A percentile compares a stretch with the other conserved stretches of the same genome.
Conservation (phyloP, 2,888 invertebrate genomes). For the Phymatocera aterrima region DNA sequence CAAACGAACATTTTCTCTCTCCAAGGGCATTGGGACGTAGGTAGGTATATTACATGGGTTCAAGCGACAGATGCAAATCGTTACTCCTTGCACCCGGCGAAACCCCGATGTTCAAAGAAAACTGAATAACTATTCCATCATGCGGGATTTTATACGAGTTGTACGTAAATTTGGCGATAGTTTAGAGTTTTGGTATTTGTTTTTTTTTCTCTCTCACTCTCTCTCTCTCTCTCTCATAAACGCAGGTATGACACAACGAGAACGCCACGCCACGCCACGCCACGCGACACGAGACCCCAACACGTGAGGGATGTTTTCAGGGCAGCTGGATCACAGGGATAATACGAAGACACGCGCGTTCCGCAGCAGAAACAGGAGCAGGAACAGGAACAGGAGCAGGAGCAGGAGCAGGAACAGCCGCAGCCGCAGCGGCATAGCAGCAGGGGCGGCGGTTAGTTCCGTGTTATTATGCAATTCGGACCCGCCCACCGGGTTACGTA, state of each 20-base stretch:
- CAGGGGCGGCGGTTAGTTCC: neutral
- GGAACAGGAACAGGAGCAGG: too few species aligned
- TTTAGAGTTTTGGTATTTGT: too few species aligned
- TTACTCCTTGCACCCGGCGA: neutral
- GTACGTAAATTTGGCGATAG: too few species aligned
- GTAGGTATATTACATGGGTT: neutral
- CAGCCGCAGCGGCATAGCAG: too few species aligned
- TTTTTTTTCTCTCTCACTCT: too few species aligned
- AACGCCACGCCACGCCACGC: neutral
- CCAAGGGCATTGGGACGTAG: neutral
- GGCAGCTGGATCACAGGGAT: neutral
- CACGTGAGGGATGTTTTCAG: neutral
- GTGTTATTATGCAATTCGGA: neutral
- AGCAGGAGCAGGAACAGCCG: too few species aligned
- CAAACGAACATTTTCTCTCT: neutral
- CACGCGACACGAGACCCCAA: neutral
- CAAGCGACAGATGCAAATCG: conserved; percentile 7
- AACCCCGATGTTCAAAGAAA: too few species aligned
- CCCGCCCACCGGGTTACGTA: neutral
- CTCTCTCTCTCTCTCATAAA: too few species aligned
- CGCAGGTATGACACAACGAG: too few species aligned
- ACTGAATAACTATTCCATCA: too few species aligned
- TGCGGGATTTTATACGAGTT: too few species aligned
- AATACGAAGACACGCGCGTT: neutral
- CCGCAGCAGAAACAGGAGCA: too few species aligned